A percentile compares a stretch with the other conserved stretches of the same genome.
These are phyloP conservation scores for Drosophila obscura DNA, from an alignment of 1,140 invertebrate species.

Conservation along the genomic window DNA sequence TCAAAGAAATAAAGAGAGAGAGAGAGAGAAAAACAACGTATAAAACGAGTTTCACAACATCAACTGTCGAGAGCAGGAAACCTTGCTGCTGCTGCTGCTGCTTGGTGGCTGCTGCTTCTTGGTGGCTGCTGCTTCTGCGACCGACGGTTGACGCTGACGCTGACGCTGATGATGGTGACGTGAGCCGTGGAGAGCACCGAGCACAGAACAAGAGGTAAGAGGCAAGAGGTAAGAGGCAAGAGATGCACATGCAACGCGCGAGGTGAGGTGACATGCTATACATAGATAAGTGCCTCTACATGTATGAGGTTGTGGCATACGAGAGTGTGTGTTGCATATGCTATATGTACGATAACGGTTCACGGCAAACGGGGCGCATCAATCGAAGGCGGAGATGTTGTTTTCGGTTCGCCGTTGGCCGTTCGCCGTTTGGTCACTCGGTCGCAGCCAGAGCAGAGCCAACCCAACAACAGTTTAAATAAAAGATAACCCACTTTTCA, in stretches of 20 bases:
- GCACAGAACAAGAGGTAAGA: conserved; percentile 16
- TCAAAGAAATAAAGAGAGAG: conserved; percentile 43
- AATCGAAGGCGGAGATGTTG: conserved; percentile 26
- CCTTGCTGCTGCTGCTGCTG: conserved; percentile 19
- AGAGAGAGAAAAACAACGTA: too few relatives aligned
- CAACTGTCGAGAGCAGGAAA: conserved; percentile 40
- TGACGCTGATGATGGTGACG: conserved; percentile 5
- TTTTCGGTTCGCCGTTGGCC: conserved; percentile 40
- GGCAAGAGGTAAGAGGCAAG: conserved; percentile 33
- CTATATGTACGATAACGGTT: conserved; percentile 39
- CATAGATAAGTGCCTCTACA: conserved; percentile 29
- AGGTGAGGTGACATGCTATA: conserved; percentile 46
- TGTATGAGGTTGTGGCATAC: conserved; percentile 1
- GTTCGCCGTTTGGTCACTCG: conserved; percentile 1
- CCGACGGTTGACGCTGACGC: conserved; percentile 3
- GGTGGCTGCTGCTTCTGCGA: conserved; percentile 12
- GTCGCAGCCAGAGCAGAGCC: neutral
- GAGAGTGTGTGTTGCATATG: neutral
- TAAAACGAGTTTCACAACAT: conserved; percentile 68
- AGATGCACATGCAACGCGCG: conserved; percentile 54
- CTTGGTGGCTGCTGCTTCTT: neutral
- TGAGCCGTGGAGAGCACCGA: conserved; percentile 3
- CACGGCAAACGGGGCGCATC: conserved; percentile 32
- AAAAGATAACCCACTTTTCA: too few relatives aligned
- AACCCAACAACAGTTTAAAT: neutral